These are phyloP conservation scores for Peromyscus aztecus DNA, from an alignment of 2,797 vertebrate species.

Conservation along the genomic window DNA sequence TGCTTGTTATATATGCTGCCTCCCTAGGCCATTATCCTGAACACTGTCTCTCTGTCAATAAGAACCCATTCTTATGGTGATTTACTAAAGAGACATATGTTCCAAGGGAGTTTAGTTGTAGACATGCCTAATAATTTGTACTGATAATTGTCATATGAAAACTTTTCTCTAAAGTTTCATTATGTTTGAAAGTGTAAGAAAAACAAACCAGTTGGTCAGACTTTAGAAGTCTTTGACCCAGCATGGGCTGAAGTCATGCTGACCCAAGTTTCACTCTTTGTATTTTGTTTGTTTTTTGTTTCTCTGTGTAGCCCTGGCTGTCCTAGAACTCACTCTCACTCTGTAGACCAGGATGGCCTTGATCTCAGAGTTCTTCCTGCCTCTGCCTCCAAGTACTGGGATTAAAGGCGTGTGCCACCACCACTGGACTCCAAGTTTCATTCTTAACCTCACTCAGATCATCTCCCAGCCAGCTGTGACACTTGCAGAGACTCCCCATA, in stretches of 20 bases:
- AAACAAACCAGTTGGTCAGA: neutral
- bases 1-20: neutral
- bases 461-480: neutral
- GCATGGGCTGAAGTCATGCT: neutral
- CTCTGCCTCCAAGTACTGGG: neutral
- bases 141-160: neutral
- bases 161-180: neutral
- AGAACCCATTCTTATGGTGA: neutral
- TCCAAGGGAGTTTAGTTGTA: neutral
- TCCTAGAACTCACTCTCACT: neutral
- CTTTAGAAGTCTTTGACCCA: neutral
- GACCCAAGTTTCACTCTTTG: neutral
- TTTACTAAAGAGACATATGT: neutral
- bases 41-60: neutral
- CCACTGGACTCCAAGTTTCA: too few relatives aligned
- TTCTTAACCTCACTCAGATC: neutral
- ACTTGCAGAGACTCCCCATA: neutral
- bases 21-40: neutral
- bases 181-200: neutral
- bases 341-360: neutral
- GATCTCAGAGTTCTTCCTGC: neutral
- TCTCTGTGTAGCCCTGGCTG: neutral
- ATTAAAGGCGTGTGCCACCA: neutral
- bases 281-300: neutral
- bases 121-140: neutral